Base-by-base conservation (phyloP, 1,140 invertebrate genomes). In the Sycobia sp. region DNA sequence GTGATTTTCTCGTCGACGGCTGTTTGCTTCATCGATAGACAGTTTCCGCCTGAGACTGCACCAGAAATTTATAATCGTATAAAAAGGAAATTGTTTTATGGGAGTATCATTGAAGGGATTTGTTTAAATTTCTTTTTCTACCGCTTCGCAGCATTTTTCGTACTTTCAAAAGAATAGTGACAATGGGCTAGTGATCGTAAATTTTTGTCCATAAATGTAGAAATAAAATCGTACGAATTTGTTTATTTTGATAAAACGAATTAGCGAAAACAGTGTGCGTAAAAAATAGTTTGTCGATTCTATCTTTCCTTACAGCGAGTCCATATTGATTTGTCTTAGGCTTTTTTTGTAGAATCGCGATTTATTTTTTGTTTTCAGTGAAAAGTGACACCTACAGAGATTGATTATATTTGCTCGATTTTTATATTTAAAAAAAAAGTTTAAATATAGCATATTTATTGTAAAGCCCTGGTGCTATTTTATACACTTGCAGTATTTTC, bases 151-250 rank as follows among this genome's bases (percentile, higher is more conserved):
- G n/a, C 34, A 18, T 43, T 62, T 62, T 62, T 22, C 10, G 13
- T 62, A 62, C 56, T 44, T 55, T 50, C 61, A 51, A 38, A 65
- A 50, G 29, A 51, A 41, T 41, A 53, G 29, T 53, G 25, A 44
- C 14, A 56, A 56, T 66, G 50, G 51, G 58, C 57, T 66, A 66
- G 53, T 60, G 50, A 66, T 66, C 41, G 23, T 66, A 55, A 66
- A 60, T 53, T 56, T 59, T 60, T 65, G 50, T 60, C 50, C 43
- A 60, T 43, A n/a, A n/a, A n/a, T n/a, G 39, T 23, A 29, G 13
- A 44, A 49, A 43, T 20, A 60, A 65, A 50, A 54, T 59, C 47
- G 49, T 63, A 56, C 16, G 5, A 63, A 53, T 59, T 46, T 18
- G 34, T 54, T 32, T 47, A 53, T 23, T 20, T 41, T 44, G 18